Conservation (phyloP, 2,888 invertebrate genomes). For the Agonopterix subpropinquella region DNA sequence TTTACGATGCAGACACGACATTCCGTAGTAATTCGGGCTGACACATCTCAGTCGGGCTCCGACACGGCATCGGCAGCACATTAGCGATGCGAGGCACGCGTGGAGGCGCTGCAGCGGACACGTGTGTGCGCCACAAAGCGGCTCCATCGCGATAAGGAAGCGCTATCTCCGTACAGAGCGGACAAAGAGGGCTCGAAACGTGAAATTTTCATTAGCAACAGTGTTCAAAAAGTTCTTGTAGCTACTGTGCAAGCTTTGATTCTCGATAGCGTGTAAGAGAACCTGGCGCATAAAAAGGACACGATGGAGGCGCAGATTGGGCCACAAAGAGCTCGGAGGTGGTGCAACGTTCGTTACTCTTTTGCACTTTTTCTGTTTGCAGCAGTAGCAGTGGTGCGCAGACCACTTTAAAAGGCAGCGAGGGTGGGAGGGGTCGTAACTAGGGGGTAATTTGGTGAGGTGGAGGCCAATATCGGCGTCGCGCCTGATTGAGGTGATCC, state of each 20-base stretch:
- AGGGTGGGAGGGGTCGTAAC: slow-evolving; percentile 66
- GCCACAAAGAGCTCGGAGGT: slow-evolving; percentile 74
- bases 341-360: slow-evolving; percentile 62
- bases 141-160: slow-evolving; percentile 60
- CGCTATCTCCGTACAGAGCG: slow-evolving; percentile 48
- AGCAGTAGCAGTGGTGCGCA: slow-evolving; percentile 68
- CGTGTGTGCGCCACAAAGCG: slow-evolving; percentile 54
- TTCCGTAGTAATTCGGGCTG: slow-evolving; percentile 53
- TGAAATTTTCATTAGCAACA: slow-evolving; percentile 71
- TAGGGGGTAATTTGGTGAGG: slow-evolving; percentile 74
- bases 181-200: slow-evolving; percentile 65
- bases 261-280: slow-evolving; percentile 70
- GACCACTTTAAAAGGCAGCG: slow-evolving; percentile 74
- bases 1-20: slow-evolving; percentile 58
- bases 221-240: slow-evolving; percentile 64
- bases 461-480: slow-evolving; percentile 70
- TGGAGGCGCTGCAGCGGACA: slow-evolving; percentile 38
- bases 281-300: slow-evolving; percentile 65
- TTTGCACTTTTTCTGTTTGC: slow-evolving; percentile 72
- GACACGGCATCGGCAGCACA: slow-evolving; percentile 33
- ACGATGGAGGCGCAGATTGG: slow-evolving; percentile 70
- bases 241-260: slow-evolving; percentile 55
- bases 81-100: slow-evolving; percentile 63
- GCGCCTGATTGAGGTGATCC: slow-evolving; percentile 73
- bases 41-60: slow-evolving; percentile 30